Conservation (phyloP, 2,113 vertebrate species). For the Cryptotis parvus region DNA sequence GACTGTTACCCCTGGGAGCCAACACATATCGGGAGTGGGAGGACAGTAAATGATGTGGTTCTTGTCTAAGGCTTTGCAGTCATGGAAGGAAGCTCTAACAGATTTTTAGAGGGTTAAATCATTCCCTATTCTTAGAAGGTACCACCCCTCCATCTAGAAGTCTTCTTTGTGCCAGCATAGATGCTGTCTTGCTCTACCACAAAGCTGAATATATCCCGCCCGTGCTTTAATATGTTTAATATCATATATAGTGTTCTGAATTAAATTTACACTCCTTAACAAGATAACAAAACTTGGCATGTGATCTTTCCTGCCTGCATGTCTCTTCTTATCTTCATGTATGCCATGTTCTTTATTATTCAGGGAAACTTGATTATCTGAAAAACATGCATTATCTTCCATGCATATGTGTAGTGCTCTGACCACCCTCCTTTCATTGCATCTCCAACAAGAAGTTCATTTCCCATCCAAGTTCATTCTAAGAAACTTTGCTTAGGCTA, state of each 20-base stretch:
- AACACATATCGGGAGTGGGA: not conserved
- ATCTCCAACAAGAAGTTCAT: not conserved
- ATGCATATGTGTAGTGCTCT: fast-evolving
- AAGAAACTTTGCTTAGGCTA: too few species aligned
- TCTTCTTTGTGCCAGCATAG: not conserved
- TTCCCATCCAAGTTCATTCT: not conserved
- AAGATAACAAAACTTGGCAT: not conserved
- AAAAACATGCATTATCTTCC: fast-evolving
- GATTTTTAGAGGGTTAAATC: not conserved
- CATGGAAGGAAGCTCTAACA: too few species aligned
- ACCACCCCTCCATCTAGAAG: not conserved
- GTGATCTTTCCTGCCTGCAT: not conserved
- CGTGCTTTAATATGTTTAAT: not conserved
- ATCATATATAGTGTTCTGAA: not conserved
- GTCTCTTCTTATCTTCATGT: not conserved
- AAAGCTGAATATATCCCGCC: not conserved
- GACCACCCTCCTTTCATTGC: not conserved
- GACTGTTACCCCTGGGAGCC: fast-evolving
- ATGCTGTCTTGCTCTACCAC: too few species aligned
- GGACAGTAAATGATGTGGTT: not conserved
- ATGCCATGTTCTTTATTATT: not conserved
- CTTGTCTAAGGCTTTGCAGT: not conserved
- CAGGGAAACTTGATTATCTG: not conserved
- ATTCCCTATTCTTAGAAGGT: not conserved
- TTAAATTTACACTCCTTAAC: not conserved